Conservation (phyloP, 2,888 invertebrate genomes). For the Patella ulyssiponensis region DNA sequence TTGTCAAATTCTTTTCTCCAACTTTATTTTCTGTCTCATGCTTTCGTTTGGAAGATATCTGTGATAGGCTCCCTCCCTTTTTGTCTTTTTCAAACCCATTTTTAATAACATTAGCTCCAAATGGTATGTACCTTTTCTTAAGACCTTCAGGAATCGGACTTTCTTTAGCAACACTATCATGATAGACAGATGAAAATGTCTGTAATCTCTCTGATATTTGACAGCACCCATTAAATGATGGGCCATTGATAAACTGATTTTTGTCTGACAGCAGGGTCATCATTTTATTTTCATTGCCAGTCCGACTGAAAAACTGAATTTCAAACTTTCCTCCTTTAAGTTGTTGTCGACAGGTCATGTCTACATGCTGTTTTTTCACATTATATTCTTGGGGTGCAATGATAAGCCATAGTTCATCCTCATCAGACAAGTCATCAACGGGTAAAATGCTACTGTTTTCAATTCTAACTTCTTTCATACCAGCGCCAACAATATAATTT, state of each 20-base stretch:
- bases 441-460: not conserved
- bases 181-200: not conserved
- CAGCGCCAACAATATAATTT: not conserved
- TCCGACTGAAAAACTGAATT: not conserved
- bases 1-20: too few species aligned
- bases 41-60: too few species aligned
- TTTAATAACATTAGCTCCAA: not conserved
- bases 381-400: not conserved
- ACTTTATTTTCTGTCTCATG: too few species aligned
- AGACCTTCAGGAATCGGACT: not conserved
- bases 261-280: not conserved
- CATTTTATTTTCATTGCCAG: not conserved
- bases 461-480: not conserved
- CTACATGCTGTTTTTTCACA: not conserved
- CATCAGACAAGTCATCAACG: not conserved
- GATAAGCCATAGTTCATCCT: not conserved
- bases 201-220: constrained; percentile 3
- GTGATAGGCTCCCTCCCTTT: not conserved
- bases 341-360: not conserved
- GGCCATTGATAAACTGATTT: not conserved
- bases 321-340: constrained; percentile 1
- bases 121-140: not conserved
- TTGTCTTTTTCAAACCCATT: not conserved
- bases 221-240: not conserved
- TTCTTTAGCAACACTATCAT: not conserved